Evolutionary conservation across 2,797 vertebrate genomes (phyloP).

Genomic region (Odontamblyopus lacepedii): DNA sequence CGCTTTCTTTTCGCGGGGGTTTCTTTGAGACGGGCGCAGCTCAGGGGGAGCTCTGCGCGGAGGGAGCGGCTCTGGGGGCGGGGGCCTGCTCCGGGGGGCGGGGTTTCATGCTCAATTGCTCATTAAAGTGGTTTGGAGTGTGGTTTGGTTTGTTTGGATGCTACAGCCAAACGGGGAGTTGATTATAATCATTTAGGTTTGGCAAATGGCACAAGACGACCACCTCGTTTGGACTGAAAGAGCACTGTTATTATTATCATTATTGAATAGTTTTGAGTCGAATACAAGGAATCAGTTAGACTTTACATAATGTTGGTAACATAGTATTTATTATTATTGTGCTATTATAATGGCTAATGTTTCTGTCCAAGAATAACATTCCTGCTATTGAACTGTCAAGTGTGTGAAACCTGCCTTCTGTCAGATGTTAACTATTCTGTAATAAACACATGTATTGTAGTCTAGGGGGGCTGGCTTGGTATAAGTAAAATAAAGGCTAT

Average conservation of each 20-base stretch:
- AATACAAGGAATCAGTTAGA: not conserved
- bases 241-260: not conserved
- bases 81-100: constrained; percentile 39
- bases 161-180: not conserved
- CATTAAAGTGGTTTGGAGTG: constrained; percentile 5
- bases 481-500: not conserved
- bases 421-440: not conserved
- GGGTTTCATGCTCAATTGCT: constrained; percentile 14
- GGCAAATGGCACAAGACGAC: not conserved
- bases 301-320: not conserved
- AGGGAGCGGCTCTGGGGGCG: constrained; percentile 49
- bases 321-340: not conserved
- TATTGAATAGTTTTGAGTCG: not conserved
- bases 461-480: too few relatives aligned
- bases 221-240: not conserved
- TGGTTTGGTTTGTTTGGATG: constrained; percentile 3
- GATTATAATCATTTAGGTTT: constrained; percentile 10
- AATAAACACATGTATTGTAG: not conserved
- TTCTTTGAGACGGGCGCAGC: constrained; percentile 39
- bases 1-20: constrained; percentile 32
- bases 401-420: too few relatives aligned
- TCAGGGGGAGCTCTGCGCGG: constrained; percentile 32
- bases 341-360: too few relatives aligned
- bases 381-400: too few relatives aligned
- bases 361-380: too few relatives aligned